Base-by-base conservation (phyloP, 2,797 vertebrate species). In the Artibeus lituratus region DNA sequence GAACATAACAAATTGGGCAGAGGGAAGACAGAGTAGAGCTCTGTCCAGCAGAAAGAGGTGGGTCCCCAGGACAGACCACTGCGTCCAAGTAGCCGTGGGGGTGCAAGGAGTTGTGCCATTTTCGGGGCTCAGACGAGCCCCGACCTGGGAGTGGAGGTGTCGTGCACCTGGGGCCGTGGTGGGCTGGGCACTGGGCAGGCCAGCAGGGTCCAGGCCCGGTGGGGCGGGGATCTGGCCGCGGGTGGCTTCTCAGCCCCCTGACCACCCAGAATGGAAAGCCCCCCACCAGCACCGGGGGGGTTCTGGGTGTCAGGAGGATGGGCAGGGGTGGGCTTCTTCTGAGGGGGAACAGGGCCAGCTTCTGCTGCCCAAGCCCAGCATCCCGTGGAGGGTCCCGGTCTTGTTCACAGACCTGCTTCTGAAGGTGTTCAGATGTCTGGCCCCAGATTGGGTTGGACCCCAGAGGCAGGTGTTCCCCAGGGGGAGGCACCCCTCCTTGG, bases 201-300 rank as follows among this genome's bases (percentile, higher is more conserved):
- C 8, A 16, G 47, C 11, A 2, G 47, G 62, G 32, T 19, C 3
- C 32, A 3, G 24, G 4, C 39, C 59, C 83, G 57, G 24, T 42
- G 15, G 2, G 11, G 1, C 14, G 5, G 29, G n/a, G 2, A 0
- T 5, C 8, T 5, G 37, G 44, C 14, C 86, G 9, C 12, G 19
- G 90, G 88, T 92, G 94, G 85, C 89, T 96, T 3, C 0, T 37
- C 84, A 78, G 97, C 42, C 44, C 80, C 88, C 93, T 82, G 0
- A 9, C 29, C 24, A 26, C 6, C 1, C 12, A 21, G 37, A 35
- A 9, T 4, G 15, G 37, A 10, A 47, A 2, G 10, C 4, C 21
- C 44, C 1, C n/a, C 7, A 29, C 24, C 1, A 4, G 0, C 7
- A 0, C 42, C 55, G 4, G 21, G 19, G 92, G 92, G 74, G 8